phyloP scores from a whole-genome alignment of 2,797 vertebrate genomes.

The Eupleurogrammus muticus region DNA sequence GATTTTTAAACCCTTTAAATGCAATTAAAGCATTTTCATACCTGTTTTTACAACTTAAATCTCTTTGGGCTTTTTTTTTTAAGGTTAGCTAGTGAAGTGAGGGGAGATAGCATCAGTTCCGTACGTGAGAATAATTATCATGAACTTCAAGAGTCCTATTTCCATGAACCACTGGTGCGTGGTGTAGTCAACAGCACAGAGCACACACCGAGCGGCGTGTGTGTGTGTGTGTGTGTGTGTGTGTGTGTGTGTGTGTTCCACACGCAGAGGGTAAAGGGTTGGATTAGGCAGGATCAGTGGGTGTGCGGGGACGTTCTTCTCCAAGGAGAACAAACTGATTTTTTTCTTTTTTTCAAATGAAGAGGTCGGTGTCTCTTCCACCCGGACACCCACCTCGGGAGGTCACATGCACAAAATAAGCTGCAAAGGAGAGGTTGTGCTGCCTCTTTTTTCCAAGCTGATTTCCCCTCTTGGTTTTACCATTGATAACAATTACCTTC shows the following conservation, averaged over 20 bases:
- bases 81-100: constrained; percentile 48
- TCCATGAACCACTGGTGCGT: constrained; percentile 40
- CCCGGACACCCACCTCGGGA: constrained; percentile 39
- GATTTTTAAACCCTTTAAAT: no score
- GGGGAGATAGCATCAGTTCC: constrained; percentile 39
- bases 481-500: constrained; percentile 26
- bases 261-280: constrained; percentile 8
- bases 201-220: constrained; percentile 10
- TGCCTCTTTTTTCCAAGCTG: constrained; percentile 50
- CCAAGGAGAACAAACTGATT: constrained; percentile 9
- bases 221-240: no score
- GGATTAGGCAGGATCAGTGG: background rate
- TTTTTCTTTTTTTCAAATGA: constrained; percentile 17
- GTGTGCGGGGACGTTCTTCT: constrained; percentile 7
- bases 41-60: constrained; percentile 6
- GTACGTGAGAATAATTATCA: constrained; percentile 37
- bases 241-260: no score
- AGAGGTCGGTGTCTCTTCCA: constrained; percentile 34
- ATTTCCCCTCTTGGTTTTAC: constrained; percentile 48
- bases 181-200: constrained; percentile 43
- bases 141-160: constrained; percentile 40
- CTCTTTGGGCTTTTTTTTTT: constrained; percentile 15
- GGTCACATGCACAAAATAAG: constrained; percentile 36
- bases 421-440: constrained; percentile 56
- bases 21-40: no score